Evolutionary conservation across 2,113 vertebrate genomes (phyloP), one percentile per base, ranked within the genome.

Genomic region (Cottus gobio): DNA sequence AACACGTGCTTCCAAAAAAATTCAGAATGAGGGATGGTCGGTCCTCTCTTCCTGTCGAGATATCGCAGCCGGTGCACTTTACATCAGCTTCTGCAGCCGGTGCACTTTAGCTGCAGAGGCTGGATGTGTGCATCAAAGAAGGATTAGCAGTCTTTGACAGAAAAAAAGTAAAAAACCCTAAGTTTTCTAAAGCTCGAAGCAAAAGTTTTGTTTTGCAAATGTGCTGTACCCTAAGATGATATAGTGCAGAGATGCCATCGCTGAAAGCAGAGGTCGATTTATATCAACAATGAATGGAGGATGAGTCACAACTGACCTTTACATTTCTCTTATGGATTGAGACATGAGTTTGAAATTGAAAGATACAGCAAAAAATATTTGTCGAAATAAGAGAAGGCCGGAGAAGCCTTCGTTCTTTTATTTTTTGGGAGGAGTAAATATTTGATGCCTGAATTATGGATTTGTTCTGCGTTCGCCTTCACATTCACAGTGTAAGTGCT

Each of bases 71-170:
- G 48, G 30, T 80, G 89, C 77, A 87, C 87, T 89, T 90, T 83
- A 76, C 82, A 80, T 79, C 83, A 81, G 75, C 87, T 87, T 87
- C 78, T 89, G 85, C 88, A 88, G 83, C 75, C 77, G 79, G 82
- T 80, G 85, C 67, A 54, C 71, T 86, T 90, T 79, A 86, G 83
- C 85, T 72, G 79, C 80, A 80, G 70, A 77, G 60, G 62, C 85
- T 80, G 72, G 77, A 85, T 46, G 70, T 79, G 42, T 70, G 63
- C 81, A 75, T 87, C 85, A 90, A 75, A 87, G 78, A 28, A 26
- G 87, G 87, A 92, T 92, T 86, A 89, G 77, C 62, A 57, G 60
- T 34, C 54, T 83, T 56, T 81, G 78, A 88, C 84, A 82, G 85
- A 50, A 70, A 73, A 73, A 75, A 85, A 85, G 73, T 79, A 79